Percentiles rank a stretch among this genome's conserved stretches.
phyloP scores from a whole-genome alignment of 1,140 invertebrate genomes.

The Asobara japonica region DNA sequence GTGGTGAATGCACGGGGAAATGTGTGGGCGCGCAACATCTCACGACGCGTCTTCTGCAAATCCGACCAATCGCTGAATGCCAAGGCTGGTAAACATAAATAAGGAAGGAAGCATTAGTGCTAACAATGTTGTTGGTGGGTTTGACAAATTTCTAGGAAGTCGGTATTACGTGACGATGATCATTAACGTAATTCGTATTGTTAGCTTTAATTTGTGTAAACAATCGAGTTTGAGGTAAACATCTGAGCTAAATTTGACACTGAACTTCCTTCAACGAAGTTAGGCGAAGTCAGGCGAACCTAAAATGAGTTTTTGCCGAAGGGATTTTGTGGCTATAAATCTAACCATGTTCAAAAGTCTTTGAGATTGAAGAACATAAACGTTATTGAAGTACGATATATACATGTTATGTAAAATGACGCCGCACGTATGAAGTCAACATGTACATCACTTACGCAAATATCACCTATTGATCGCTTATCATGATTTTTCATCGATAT shows the following conservation, averaged over 20 bases:
- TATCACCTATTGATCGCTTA: too few species aligned
- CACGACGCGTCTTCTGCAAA: slow-evolving; percentile 80
- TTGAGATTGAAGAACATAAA: too few species aligned
- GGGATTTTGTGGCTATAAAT: too few species aligned
- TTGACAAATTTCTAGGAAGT: not conserved
- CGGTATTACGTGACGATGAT: not conserved
- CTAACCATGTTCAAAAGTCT: too few species aligned
- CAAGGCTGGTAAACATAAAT: slow-evolving; percentile 73
- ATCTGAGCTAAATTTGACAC: not conserved
- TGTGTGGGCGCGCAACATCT: slow-evolving; percentile 80
- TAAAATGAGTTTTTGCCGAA: too few species aligned
- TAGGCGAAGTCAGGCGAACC: too few species aligned
- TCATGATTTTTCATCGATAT: too few species aligned
- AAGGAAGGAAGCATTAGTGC: slow-evolving; percentile 15
- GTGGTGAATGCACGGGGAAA: slow-evolving; percentile 78
- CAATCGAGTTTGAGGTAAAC: not conserved
- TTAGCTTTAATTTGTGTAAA: not conserved
- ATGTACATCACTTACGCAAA: too few species aligned
- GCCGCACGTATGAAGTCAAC: too few species aligned
- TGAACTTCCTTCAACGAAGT: not conserved
- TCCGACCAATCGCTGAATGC: slow-evolving; percentile 89
- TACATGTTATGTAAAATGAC: too few species aligned
- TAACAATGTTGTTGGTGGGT: not conserved
- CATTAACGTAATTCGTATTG: not conserved
- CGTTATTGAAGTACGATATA: too few species aligned